Base-by-base conservation (phyloP, 2,888 invertebrate species). In the Campaea margaritaria region DNA sequence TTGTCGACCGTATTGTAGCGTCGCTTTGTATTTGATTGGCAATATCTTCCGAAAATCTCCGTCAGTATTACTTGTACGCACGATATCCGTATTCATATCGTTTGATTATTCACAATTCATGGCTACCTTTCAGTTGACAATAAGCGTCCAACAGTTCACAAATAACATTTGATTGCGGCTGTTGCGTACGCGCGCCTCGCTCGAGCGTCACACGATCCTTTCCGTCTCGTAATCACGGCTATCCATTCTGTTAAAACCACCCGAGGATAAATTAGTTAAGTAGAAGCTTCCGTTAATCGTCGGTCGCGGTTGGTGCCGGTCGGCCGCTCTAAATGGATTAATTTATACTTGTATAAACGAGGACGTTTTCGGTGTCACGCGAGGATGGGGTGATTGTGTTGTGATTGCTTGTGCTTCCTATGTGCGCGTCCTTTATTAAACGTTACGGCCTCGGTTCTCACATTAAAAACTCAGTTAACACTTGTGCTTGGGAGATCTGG, bases 191-290 rank as follows among this genome's bases (percentile, higher is more conserved):
- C 74, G 72, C 73, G 76, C 75, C 75, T 75, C 65, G 55, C 64
- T 70, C 64, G 67, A 74, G 76, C 82, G 86, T 88, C 87, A 84
- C 87, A 86, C 84, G 87, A 81, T 82, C 82, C 80, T 76, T 76
- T 78, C 81, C 76, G 77, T 74, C 81, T 73, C 86, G 89, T 91
- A 93, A 93, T 93, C 93, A 93, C 92, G 83, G 93, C 91, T 92
- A 93, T 93, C 91, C 93, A 93, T 93, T 92, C 91, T 90, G 91
- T 93, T 93, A 93, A 93, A 93, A 93, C 92, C 88, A 91, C 91
- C 92, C 91, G 89, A 87, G 89, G 83, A 87, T 93, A 93, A 93
- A 93, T 93, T 92, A 93, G 91, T 93, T 93, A 93, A 93, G 92
- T 93, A 93, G 93, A 89, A 87, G 89, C 89, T 93, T 93, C 93